These are phyloP conservation scores for Eupithecia subumbrata DNA, from an alignment of 2,888 invertebrate genomes.

Conservation along the genomic window DNA sequence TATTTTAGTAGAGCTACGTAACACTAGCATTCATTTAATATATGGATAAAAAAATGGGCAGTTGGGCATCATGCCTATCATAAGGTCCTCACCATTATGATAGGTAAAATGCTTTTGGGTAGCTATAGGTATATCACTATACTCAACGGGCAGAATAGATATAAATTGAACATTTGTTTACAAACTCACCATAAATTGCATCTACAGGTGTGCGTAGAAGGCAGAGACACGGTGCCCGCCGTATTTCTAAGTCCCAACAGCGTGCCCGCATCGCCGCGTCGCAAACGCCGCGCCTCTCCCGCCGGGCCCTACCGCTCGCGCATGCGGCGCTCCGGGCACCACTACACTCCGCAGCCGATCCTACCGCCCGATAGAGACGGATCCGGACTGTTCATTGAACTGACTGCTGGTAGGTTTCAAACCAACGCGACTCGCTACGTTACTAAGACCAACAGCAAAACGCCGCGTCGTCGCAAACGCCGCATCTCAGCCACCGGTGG, in stretches of 20 bases:
- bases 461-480: background rate
- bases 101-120: too few relatives aligned
- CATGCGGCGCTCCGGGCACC: slow-evolving; percentile 77
- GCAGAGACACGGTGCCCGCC: slow-evolving; percentile 88
- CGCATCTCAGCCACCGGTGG: too few relatives aligned
- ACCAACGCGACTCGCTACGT: background rate
- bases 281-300: slow-evolving; percentile 86
- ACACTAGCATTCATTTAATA: too few relatives aligned
- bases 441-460: background rate
- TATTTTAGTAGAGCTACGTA: too few relatives aligned
- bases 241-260: slow-evolving; percentile 91
- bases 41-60: too few relatives aligned
- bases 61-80: too few relatives aligned
- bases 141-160: too few relatives aligned
- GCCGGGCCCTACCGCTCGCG: slow-evolving; percentile 82
- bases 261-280: slow-evolving; percentile 87
- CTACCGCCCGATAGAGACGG: slow-evolving; percentile 96
- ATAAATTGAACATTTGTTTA: too few relatives aligned
- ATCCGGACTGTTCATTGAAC: slow-evolving; percentile 90
- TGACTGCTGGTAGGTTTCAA: slow-evolving; percentile 60
- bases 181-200: background rate
- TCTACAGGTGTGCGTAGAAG: slow-evolving; percentile 79
- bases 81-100: too few relatives aligned
- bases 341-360: slow-evolving; percentile 97
- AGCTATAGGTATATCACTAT: too few relatives aligned